Conservation (phyloP, 1,140 invertebrate genomes). For the Drosophila cardini region DNA sequence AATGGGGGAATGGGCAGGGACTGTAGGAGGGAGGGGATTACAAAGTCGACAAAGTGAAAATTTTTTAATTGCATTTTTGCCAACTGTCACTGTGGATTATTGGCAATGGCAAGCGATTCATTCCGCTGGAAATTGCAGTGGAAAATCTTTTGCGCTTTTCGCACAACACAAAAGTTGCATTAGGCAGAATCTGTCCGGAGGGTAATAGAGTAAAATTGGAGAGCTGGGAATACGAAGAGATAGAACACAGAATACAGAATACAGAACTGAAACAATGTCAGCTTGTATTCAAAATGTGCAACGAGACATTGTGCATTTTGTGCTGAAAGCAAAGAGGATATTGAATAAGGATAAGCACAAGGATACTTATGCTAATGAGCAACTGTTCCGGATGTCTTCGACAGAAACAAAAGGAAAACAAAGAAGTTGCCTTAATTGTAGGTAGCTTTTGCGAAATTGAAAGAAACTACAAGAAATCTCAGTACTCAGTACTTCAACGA, state of each 20-base stretch:
- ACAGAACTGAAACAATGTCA: conserved; percentile 19
- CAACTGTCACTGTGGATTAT: conserved; percentile 80
- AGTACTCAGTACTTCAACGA: background rate
- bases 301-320: conserved; percentile 12
- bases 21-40: background rate
- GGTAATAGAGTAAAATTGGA: background rate
- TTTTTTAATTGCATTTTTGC: conserved; percentile 84
- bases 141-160: conserved; percentile 57
- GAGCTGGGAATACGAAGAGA: background rate
- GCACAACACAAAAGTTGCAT: conserved; percentile 74
- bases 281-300: conserved; percentile 44
- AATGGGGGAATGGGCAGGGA: background rate
- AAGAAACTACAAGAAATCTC: background rate
- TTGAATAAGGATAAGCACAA: conserved; percentile 30
- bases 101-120: conserved; percentile 80
- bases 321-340: conserved; percentile 31
- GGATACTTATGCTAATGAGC: conserved; percentile 50
- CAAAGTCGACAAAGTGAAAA: conserved; percentile 72
- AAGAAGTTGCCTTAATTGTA: conserved; percentile 14
- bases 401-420: background rate
- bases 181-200: conserved; percentile 36
- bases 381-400: conserved; percentile 4
- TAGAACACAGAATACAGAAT: background rate
- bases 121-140: conserved; percentile 76
- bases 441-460: conserved; percentile 2